Evolutionary conservation across 2,113 vertebrate genomes (phyloP).

Genomic region (Taurulus bubalis): DNA sequence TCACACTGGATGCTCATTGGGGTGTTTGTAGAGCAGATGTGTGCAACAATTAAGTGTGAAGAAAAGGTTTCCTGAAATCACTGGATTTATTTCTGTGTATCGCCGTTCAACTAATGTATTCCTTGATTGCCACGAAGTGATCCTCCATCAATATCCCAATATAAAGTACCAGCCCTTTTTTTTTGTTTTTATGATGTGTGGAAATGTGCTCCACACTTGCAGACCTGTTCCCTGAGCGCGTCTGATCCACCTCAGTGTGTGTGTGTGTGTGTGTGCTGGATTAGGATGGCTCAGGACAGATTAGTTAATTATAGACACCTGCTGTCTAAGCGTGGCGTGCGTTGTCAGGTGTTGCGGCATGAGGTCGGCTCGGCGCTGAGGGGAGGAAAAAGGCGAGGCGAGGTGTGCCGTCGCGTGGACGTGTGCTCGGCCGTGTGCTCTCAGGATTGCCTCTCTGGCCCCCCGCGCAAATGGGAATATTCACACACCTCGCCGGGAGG

Average conservation of each 20-base stretch:
- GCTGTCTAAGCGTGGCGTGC: slow-evolving; percentile 78
- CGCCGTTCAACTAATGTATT: not conserved
- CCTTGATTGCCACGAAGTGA: not conserved
- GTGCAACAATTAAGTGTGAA: not conserved
- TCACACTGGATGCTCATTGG: too few relatives aligned
- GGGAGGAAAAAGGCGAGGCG: slow-evolving; percentile 41
- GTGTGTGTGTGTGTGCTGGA: slow-evolving; percentile 61
- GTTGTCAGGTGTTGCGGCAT: slow-evolving; percentile 82
- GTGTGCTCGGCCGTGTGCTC: slow-evolving; percentile 74
- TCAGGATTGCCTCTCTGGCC: slow-evolving; percentile 1
- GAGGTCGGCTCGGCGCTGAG: slow-evolving; percentile 63
- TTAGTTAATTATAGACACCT: slow-evolving; percentile 86
- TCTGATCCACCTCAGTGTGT: slow-evolving; percentile 63
- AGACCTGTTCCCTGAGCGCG: slow-evolving; percentile 49
- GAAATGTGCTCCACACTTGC: slow-evolving; percentile 34
- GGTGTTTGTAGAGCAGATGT: not conserved
- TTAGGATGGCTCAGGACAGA: slow-evolving; percentile 84
- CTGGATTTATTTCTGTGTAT: not conserved
- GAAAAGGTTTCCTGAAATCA: not conserved
- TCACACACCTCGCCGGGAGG: too few relatives aligned
- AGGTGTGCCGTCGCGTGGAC: slow-evolving; percentile 42
- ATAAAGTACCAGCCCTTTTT: not conserved
- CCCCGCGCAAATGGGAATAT: not conserved
- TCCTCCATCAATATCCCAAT: not conserved
- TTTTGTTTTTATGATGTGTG: slow-evolving; percentile 6